Conservation (phyloP, 2,113 vertebrate species). For the Ctenomys sociabilis region DNA sequence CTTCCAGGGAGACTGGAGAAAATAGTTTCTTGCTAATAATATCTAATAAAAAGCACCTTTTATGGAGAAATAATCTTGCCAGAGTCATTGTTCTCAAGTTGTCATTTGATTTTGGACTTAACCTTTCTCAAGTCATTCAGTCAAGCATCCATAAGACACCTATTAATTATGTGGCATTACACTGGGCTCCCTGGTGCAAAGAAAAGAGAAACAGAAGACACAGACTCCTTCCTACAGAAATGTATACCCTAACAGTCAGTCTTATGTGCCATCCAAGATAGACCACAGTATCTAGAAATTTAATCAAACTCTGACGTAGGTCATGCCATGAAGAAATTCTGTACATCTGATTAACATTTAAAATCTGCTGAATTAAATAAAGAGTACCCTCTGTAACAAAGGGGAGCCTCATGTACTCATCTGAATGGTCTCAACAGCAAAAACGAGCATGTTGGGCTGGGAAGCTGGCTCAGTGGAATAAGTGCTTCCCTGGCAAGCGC, state of each 20-base stretch:
- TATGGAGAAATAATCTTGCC: conserved; percentile 33
- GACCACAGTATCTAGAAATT: background rate
- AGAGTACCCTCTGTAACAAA: background rate
- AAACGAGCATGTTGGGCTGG: background rate
- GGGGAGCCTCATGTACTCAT: background rate
- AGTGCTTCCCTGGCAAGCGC: no score
- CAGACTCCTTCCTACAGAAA: background rate
- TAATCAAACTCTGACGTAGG: background rate
- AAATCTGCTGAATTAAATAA: background rate
- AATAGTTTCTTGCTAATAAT: conserved; percentile 61
- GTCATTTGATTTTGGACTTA: conserved; percentile 44
- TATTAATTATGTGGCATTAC: background rate
- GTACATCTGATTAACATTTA: background rate
- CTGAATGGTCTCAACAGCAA: background rate
- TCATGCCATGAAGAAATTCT: background rate
- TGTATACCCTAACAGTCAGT: background rate
- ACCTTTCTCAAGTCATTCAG: background rate
- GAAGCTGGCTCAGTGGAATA: no score
- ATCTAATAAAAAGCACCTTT: conserved; percentile 7
- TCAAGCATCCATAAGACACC: conserved; percentile 3
- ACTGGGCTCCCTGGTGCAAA: background rate
- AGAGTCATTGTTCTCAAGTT: conserved; percentile 41
- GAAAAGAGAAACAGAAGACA: conserved; percentile 43
- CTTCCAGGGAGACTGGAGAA: conserved; percentile 5
- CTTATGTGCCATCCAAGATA: background rate